A percentile compares a stretch with the other conserved stretches of the same genome.
phyloP scores from a whole-genome alignment of 1,140 invertebrate species.

The Chymomyza costata region DNA sequence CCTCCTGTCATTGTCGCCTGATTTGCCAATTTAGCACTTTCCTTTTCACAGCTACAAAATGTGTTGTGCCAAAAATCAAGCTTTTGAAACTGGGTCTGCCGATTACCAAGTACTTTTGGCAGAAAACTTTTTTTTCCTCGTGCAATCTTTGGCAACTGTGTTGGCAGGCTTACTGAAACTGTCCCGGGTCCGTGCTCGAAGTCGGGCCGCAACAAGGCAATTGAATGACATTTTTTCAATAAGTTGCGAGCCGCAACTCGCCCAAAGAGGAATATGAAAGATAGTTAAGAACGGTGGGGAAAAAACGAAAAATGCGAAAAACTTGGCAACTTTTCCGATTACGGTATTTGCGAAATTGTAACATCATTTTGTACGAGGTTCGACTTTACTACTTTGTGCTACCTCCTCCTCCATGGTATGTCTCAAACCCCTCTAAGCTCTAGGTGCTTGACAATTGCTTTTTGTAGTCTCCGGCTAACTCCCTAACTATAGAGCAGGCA shows the following conservation, averaged over 20 bases:
- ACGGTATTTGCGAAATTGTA: conserved; percentile 37
- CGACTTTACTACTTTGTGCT: conserved; percentile 26
- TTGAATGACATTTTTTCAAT: conserved; percentile 51
- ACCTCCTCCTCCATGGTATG: no score
- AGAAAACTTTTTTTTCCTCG: no score
- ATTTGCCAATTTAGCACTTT: conserved; percentile 47
- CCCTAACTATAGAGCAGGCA: no score
- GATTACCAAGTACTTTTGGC: no score
- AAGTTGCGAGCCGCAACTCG: conserved; percentile 29
- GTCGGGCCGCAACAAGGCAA: conserved; percentile 34
- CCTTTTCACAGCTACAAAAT: conserved; percentile 26
- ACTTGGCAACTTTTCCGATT: conserved; percentile 27
- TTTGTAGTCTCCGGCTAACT: no score
- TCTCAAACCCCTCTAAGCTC: conserved; percentile 19
- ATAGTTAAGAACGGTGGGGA: not conserved
- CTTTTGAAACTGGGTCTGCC: no score
- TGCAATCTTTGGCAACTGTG: conserved; percentile 21
- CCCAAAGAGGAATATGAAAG: conserved; percentile 10
- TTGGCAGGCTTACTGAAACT: conserved; percentile 8
- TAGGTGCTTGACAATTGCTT: no score
- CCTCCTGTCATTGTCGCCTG: conserved; percentile 10
- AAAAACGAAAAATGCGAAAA: not conserved
- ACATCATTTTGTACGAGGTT: conserved; percentile 26
- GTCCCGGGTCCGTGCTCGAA: conserved; percentile 2
- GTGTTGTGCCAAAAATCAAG: conserved; percentile 22